phyloP scores from a whole-genome alignment of 2,797 vertebrate genomes.

The Crocidura indochinensis region DNA sequence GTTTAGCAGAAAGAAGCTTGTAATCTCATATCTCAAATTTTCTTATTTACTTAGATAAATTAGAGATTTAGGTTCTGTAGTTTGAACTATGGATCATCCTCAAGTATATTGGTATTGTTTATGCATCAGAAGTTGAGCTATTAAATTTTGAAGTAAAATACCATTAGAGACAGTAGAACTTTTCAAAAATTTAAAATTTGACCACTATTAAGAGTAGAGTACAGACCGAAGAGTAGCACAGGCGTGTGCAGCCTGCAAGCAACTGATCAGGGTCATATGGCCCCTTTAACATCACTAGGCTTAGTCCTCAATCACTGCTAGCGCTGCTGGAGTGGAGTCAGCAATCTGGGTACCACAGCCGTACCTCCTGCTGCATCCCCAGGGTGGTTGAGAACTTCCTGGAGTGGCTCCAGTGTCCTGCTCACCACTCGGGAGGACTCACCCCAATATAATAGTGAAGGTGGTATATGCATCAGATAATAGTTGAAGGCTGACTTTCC shows the following conservation, averaged over 20 bases:
- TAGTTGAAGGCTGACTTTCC: not conserved
- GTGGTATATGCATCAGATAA: not conserved
- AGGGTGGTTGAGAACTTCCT: too few relatives aligned
- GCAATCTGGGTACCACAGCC: too few relatives aligned
- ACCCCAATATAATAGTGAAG: not conserved
- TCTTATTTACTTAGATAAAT: not conserved
- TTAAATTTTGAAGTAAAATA: not conserved
- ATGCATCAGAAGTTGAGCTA: not conserved
- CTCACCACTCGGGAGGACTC: too few relatives aligned
- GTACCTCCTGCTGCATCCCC: too few relatives aligned
- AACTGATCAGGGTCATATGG: too few relatives aligned
- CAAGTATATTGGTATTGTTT: conserved; percentile 14
- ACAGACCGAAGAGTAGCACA: too few relatives aligned
- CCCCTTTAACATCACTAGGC: too few relatives aligned
- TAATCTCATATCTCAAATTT: not conserved
- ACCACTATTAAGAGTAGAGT: not conserved
- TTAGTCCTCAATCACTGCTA: too few relatives aligned
- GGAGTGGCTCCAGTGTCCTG: too few relatives aligned
- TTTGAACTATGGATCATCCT: conserved; percentile 21
- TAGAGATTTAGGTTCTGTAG: conserved; percentile 27
- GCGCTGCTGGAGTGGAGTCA: too few relatives aligned
- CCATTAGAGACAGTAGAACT: conserved; percentile 24
- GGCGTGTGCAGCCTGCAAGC: too few relatives aligned
- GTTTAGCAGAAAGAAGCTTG: not conserved
- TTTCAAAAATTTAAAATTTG: not conserved